phyloP scores from a whole-genome alignment of 1,140 invertebrate species.

The Drosophila sp. region DNA sequence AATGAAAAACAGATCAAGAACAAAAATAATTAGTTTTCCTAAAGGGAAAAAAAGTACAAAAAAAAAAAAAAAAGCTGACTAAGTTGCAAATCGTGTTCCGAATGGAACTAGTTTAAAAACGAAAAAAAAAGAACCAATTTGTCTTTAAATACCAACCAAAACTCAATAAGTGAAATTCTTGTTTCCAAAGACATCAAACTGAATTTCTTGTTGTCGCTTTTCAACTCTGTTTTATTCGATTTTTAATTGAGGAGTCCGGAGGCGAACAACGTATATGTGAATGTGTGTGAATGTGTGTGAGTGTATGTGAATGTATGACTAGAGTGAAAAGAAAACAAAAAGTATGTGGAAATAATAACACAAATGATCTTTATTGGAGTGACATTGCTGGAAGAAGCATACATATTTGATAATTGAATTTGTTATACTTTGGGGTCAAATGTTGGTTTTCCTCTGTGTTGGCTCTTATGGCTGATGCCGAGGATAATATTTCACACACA shows the following conservation, averaged over 20 bases:
- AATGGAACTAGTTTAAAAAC: no score
- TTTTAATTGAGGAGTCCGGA: neutral
- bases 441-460: constrained; percentile 15
- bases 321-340: constrained; percentile 6
- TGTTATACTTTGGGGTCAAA: constrained; percentile 63
- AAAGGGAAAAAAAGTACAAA: no score
- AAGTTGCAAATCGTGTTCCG: no score
- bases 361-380: constrained; percentile 13
- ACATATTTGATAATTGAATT: constrained; percentile 78
- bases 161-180: neutral
- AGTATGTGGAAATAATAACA: constrained; percentile 16
- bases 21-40: no score
- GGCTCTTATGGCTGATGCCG: constrained; percentile 42
- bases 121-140: neutral
- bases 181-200: neutral
- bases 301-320: constrained; percentile 10
- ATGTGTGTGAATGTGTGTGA: neutral
- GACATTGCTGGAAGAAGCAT: constrained; percentile 30
- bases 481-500: constrained; percentile 40
- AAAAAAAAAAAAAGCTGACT: no score
- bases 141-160: neutral
- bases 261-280: neutral
- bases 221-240: neutral
- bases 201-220: constrained; percentile 1
- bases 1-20: no score